phyloP scores from a whole-genome alignment of 37 sponge, comb jelly and placozoan genomes.

The Chondrosia reniformis region DNA sequence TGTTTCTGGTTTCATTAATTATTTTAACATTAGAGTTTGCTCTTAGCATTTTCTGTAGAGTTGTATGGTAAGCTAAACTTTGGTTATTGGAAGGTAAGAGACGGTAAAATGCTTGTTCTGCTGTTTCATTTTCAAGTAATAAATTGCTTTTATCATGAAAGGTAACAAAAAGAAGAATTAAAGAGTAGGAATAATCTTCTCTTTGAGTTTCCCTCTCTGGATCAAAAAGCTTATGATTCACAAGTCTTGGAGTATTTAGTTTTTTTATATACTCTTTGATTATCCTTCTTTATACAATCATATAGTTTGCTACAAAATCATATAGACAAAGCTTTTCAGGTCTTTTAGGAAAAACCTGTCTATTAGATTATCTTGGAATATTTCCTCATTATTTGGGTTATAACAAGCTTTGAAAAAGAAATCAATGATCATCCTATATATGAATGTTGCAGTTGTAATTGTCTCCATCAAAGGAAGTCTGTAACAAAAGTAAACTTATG shows the following conservation, averaged over 20 bases:
- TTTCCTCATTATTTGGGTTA: too few relatives aligned
- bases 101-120: slow-evolving; percentile 18
- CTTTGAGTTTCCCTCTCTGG: slow-evolving; percentile 15
- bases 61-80: not conserved
- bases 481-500: not conserved
- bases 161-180: slow-evolving; percentile 35
- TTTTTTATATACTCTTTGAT: too few relatives aligned
- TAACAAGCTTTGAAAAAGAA: not conserved
- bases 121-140: slow-evolving; percentile 5
- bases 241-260: too few relatives aligned
- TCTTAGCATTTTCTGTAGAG: not conserved
- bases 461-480: too few relatives aligned
- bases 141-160: slow-evolving; percentile 21
- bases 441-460: slow-evolving; percentile 42
- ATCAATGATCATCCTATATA: slow-evolving; percentile 18
- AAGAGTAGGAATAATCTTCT: slow-evolving; percentile 40
- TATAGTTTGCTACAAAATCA: too few relatives aligned
- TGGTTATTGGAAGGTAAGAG: not conserved
- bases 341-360: too few relatives aligned
- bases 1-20: not conserved
- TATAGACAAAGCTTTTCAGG: too few relatives aligned
- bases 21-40: not conserved
- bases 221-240: slow-evolving; percentile 38
- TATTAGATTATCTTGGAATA: too few relatives aligned
- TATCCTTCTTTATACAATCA: too few relatives aligned